Evolutionary conservation across 1,140 invertebrate species (phyloP), one percentile per base, ranked within the genome.

Genomic region (Pachyrhynchus sulphureomaculatus): DNA sequence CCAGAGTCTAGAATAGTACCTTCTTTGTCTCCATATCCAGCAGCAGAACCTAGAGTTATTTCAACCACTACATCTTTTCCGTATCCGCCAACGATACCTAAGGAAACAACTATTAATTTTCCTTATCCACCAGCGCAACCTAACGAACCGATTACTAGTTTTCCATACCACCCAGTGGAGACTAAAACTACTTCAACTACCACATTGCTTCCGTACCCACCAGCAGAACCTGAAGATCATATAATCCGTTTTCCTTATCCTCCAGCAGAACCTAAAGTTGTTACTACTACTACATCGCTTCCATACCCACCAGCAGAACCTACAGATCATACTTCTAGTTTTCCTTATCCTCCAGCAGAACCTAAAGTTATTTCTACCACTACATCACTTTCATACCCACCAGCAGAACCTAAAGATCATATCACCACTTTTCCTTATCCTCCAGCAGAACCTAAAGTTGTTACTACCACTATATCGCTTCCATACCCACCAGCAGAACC

Each of bases 111-210:
- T 6, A 47, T n/a, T 3, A 47, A 15, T 26, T 49, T 49, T 32
- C 26, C 47, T 34, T 49, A 49, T 34, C 47, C 47, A 13, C 26
- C n/a, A n/a, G n/a, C n/a, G n/a, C n/a, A n/a, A n/a, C n/a, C n/a
- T n/a, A n/a, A n/a, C n/a, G n/a, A n/a, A n/a, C n/a, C n/a, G n/a
- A n/a, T n/a, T n/a, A n/a, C n/a, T n/a, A n/a, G n/a, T n/a, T n/a
- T n/a, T n/a, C n/a, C n/a, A n/a, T n/a, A n/a, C n/a, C n/a, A n/a
- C n/a, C n/a, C n/a, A n/a, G n/a, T n/a, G n/a, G n/a, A n/a, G n/a
- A n/a, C n/a, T n/a, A n/a, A n/a, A n/a, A n/a, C n/a, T 1, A 34
- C 13, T 34, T 34, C 10, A 12, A 12, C 33, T 13, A 34, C 33
- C 21, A 41, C 47, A 6, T 51, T 15, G 3, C 18, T 21, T 32